Conservation (phyloP, 1,140 invertebrate genomes). For the Epicauta chinensis region DNA sequence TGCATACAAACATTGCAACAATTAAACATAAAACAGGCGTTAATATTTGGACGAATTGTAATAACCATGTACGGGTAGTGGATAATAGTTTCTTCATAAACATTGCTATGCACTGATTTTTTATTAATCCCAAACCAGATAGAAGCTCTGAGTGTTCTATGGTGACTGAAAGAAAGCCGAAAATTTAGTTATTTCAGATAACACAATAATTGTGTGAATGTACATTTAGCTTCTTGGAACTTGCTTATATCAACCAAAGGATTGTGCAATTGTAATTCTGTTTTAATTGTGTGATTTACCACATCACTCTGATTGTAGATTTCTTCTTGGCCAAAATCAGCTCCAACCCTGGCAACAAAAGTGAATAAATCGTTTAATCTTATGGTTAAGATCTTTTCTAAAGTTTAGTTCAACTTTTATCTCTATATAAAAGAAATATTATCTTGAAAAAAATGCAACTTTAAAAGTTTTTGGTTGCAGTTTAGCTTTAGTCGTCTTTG, state of each 20-base stretch:
- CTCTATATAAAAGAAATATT: too few relatives aligned
- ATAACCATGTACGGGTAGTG: slow-evolving; percentile 48
- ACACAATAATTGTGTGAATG: neutral
- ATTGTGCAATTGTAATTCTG: neutral
- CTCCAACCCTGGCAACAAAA: slow-evolving; percentile 42
- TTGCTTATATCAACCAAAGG: too few relatives aligned
- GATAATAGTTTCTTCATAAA: slow-evolving; percentile 53
- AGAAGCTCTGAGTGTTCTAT: neutral
- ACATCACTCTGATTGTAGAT: neutral
- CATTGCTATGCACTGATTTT: slow-evolving; percentile 55
- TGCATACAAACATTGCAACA: slow-evolving; percentile 48
- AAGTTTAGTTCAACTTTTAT: too few relatives aligned
- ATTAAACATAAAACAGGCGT: slow-evolving; percentile 53
- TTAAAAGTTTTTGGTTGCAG: too few relatives aligned
- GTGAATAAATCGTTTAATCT: too few relatives aligned
- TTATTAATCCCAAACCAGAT: slow-evolving; percentile 42
- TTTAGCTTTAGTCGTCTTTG: too few relatives aligned
- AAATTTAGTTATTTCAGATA: neutral
- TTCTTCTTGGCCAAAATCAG: slow-evolving; percentile 33
- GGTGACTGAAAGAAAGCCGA: slow-evolving; percentile 14
- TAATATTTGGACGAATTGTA: slow-evolving; percentile 50
- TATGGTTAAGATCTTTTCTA: too few relatives aligned
- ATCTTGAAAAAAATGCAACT: too few relatives aligned
- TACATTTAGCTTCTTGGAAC: neutral
- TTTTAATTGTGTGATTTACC: neutral